Conservation (phyloP, 2,797 vertebrate genomes). For the Moxostoma hubbsi region DNA sequence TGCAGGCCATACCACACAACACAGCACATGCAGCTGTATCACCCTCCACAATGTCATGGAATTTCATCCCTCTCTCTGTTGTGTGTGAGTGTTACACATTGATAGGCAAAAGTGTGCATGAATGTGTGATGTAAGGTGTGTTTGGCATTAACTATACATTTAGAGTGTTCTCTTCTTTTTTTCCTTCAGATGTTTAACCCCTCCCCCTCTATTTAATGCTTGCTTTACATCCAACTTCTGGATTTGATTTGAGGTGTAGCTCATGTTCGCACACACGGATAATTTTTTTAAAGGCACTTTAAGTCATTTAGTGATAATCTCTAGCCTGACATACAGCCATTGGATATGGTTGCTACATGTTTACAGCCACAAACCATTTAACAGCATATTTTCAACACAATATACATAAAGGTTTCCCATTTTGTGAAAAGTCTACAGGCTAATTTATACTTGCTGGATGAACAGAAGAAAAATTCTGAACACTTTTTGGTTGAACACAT, state of each 20-base stretch:
- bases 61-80: constrained; percentile 37
- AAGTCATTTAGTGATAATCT: constrained; percentile 66
- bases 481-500: too few species aligned
- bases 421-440: background rate
- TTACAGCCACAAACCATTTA: constrained; percentile 6
- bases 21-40: constrained; percentile 37
- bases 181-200: constrained; percentile 13
- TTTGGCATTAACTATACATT: constrained; percentile 28
- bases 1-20: constrained; percentile 37
- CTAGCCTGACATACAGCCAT: background rate
- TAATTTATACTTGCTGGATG: too few species aligned
- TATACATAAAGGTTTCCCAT: background rate
- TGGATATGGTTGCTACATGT: background rate
- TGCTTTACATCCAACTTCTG: constrained; percentile 46
- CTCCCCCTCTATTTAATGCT: constrained; percentile 19
- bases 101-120: constrained; percentile 14
- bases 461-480: too few species aligned
- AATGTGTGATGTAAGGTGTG: constrained; percentile 14
- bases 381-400: background rate
- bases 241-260: constrained; percentile 56
- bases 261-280: background rate
- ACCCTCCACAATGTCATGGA: constrained; percentile 51
- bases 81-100: constrained; percentile 15
- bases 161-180: background rate
- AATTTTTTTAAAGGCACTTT: constrained; percentile 16